A percentile compares a stretch with the other conserved stretches of the same genome.
Evolutionary conservation across 2,113 vertebrate species (phyloP).

Genomic region (Ursus arctos): DNA sequence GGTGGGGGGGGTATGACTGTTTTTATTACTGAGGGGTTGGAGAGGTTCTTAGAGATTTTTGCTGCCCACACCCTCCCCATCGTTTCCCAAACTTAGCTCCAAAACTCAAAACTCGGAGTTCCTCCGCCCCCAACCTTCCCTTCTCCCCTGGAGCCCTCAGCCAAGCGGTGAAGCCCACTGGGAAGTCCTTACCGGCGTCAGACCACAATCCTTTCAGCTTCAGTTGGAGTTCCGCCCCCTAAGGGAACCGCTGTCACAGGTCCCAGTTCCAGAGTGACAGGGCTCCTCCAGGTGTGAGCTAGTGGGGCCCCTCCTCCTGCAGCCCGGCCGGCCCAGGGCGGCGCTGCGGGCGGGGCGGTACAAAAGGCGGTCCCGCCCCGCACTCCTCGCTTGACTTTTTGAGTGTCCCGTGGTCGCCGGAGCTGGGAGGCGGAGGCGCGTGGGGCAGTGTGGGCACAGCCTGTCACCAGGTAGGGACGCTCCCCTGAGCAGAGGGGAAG

Average conservation of each 20-base stretch:
- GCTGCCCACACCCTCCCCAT: not conserved
- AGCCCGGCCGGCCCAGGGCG: not conserved
- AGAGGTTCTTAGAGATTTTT: not conserved
- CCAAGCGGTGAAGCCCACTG: not conserved
- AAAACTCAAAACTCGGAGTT: not conserved
- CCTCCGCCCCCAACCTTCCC: accelerated
- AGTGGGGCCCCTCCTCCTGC: not conserved
- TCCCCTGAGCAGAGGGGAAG: not conserved
- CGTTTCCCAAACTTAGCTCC: not conserved
- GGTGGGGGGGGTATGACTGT: not conserved
- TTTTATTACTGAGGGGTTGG: not conserved
- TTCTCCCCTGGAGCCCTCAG: not conserved
- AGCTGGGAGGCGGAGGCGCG: slow-evolving; percentile 61
- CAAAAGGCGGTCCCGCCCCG: slow-evolving; percentile 73
- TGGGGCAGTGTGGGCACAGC: slow-evolving; percentile 64
- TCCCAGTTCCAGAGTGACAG: accelerated
- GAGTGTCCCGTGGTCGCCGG: slow-evolving; percentile 14
- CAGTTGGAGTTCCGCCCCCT: not conserved
- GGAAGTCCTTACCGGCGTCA: slow-evolving; percentile 55
- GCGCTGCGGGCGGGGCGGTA: slow-evolving; percentile 47
- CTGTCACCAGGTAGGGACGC: slow-evolving; percentile 77
- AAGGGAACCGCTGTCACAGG: not conserved
- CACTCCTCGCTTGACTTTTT: slow-evolving; percentile 58
- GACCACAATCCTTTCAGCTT: not conserved
- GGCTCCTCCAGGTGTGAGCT: slow-evolving; percentile 43